Evolutionary conservation across 2,888 invertebrate genomes (phyloP).

Genomic region (Melinaea menophilus): DNA sequence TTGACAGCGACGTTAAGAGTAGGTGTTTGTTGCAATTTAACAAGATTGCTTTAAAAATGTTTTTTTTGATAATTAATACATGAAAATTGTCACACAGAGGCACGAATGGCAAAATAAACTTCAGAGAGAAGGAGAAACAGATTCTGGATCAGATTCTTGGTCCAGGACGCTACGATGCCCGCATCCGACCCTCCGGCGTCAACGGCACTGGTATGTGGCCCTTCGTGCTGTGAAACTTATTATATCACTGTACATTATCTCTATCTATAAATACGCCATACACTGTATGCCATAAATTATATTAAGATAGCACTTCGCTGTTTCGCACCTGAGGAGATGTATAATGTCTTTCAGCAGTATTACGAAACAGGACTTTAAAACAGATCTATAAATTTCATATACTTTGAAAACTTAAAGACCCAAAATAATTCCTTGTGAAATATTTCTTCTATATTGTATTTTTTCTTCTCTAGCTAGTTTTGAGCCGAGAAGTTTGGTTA

Average conservation of each 20-base stretch:
- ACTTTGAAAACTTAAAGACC: slow-evolving; percentile 8
- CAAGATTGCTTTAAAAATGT: no score
- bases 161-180: slow-evolving; percentile 92
- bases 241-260: slow-evolving; percentile 19
- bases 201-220: slow-evolving; percentile 92
- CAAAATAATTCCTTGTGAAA: slow-evolving; percentile 18
- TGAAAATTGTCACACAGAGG: slow-evolving; percentile 71
- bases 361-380: no score
- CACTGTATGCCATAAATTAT: slow-evolving; percentile 15
- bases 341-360: no score
- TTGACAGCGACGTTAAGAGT: no score
- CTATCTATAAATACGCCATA: slow-evolving; percentile 23
- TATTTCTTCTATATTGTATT: not conserved
- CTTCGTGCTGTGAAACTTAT: slow-evolving; percentile 1
- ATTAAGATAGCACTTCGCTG: slow-evolving; percentile 8
- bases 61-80: no score
- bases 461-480: no score
- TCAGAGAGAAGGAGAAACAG: slow-evolving; percentile 95
- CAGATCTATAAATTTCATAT: slow-evolving; percentile 9
- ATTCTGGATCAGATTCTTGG: slow-evolving; percentile 95
- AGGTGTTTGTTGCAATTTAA: no score
- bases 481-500: no score
- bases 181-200: slow-evolving; percentile 94
- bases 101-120: slow-evolving; percentile 90
- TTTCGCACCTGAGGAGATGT: slow-evolving; percentile 16